Evolutionary conservation across 2,797 vertebrate genomes (phyloP).

Genomic region (Pseudochromis fuscus): DNA sequence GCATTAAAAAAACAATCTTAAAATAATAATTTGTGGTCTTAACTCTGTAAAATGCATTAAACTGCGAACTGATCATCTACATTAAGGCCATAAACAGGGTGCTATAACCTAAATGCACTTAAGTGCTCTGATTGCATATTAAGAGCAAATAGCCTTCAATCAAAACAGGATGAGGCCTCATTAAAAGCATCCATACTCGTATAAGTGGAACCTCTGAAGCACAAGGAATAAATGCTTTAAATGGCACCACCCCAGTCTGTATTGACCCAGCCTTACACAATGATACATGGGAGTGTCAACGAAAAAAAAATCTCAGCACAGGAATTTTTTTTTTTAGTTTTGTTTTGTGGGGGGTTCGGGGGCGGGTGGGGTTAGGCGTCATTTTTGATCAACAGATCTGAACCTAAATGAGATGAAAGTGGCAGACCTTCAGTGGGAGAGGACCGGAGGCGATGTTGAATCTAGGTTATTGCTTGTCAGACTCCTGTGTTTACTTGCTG

Average conservation of each 20-base stretch:
- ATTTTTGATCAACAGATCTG: conserved; percentile 73
- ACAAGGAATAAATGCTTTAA: conserved; percentile 10
- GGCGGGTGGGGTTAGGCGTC: conserved; percentile 30
- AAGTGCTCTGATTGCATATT: conserved; percentile 7
- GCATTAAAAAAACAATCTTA: neutral
- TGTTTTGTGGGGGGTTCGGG: conserved; percentile 34
- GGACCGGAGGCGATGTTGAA: conserved; percentile 75
- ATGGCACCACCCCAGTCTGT: neutral
- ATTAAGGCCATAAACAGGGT: conserved; percentile 1
- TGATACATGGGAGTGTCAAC: conserved; percentile 17
- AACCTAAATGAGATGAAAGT: conserved; percentile 78
- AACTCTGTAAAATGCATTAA: neutral
- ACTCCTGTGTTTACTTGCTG: conserved; percentile 82
- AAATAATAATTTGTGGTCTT: neutral
- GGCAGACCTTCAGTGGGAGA: conserved; percentile 63
- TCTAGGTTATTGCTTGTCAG: conserved; percentile 82
- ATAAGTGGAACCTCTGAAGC: conserved; percentile 20
- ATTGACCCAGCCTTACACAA: conserved; percentile 23
- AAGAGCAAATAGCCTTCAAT: conserved; percentile 17
- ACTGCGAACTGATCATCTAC: neutral
- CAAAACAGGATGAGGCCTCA: conserved; percentile 28
- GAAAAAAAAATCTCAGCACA: conserved; percentile 30
- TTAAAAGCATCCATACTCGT: conserved; percentile 22
- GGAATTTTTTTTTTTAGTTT: conserved; percentile 3
- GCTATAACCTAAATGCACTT: neutral